Base-by-base conservation (phyloP, 37 sponge, comb jelly and placozoan species). In the Eunapius fragilis region DNA sequence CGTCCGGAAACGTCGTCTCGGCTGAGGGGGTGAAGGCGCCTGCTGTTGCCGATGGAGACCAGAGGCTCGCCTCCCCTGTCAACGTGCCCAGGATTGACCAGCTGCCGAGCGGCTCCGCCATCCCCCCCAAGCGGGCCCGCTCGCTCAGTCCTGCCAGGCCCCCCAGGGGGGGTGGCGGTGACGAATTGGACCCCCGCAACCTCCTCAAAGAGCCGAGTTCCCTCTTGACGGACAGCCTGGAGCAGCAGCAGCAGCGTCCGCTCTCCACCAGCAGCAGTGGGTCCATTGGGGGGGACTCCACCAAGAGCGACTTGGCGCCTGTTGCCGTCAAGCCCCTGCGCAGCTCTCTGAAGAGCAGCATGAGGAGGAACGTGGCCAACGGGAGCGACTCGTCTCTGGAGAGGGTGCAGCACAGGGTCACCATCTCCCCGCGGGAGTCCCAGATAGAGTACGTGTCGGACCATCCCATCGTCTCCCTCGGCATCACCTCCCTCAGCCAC, bases 111-210 rank as follows among this genome's bases (percentile, higher is more conserved):
- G 58, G 58, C 19, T 58, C 58, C 14, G 17, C 19, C 17, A 0
- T 58, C 19, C 19, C 58, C 58, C 72, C 47, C 2, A 82, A 76
- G 58, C 86, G 90, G 13, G 90, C 90, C 5, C 90, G 85, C 31
- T 90, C 90, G n/a, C 82, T 90, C 27, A 90, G 90, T 36, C 90
- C 90, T 58, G 58, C 58, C 85, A 90, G 67, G 68, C 78, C 25
- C 76, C 86, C 58, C 14, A 10, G 58, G 22, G 17, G 58, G 19
- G 58, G 14, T 1, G 58, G 7, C 14, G 6, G 1, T 45, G 22
- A 41, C 41, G 41, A 41, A n/a, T n/a, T n/a, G n/a, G n/a, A n/a
- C n/a, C n/a, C n/a, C n/a, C n/a, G n/a, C n/a, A n/a, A n/a, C n/a
- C n/a, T n/a, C 41, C 6, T 9, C 41, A 41, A 76, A 45, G n/a